Percentiles rank a stretch among this genome's conserved stretches.
Evolutionary conservation across 2,888 invertebrate species (phyloP).

Genomic region (Dorcus hopei): DNA sequence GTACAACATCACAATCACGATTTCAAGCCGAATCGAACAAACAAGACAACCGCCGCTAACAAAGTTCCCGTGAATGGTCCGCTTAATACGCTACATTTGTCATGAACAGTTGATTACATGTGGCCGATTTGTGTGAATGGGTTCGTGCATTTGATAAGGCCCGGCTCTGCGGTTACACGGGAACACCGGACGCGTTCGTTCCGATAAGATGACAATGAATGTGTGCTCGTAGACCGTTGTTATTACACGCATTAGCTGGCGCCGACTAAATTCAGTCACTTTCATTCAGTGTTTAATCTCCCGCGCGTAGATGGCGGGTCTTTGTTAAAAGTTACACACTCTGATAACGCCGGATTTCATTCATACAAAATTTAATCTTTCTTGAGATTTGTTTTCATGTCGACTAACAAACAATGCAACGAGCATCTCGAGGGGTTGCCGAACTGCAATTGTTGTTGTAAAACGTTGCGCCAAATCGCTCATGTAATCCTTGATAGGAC

Average conservation of each 20-base stretch:
- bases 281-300: conserved; percentile 6
- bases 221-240: conserved; percentile 36
- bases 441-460: no score
- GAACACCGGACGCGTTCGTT: conserved; percentile 35
- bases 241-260: conserved; percentile 33
- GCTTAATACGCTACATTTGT: conserved; percentile 45
- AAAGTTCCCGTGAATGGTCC: conserved; percentile 31
- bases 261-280: conserved; percentile 2
- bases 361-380: no score
- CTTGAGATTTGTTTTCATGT: not conserved
- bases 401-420: not conserved
- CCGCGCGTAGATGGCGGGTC: no score
- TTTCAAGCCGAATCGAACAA: conserved; percentile 5
- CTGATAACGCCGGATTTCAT: no score
- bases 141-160: conserved; percentile 42
- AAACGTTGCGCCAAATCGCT: no score
- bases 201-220: conserved; percentile 46
- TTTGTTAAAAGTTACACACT: not conserved
- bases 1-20: not conserved
- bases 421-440: no score
- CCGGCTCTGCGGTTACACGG: conserved; percentile 35
- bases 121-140: conserved; percentile 45
- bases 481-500: no score
- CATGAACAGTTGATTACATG: conserved; percentile 48
- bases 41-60: conserved; percentile 9